Conservation (phyloP, 2,113 vertebrate species). For the Noctilio leporinus region DNA sequence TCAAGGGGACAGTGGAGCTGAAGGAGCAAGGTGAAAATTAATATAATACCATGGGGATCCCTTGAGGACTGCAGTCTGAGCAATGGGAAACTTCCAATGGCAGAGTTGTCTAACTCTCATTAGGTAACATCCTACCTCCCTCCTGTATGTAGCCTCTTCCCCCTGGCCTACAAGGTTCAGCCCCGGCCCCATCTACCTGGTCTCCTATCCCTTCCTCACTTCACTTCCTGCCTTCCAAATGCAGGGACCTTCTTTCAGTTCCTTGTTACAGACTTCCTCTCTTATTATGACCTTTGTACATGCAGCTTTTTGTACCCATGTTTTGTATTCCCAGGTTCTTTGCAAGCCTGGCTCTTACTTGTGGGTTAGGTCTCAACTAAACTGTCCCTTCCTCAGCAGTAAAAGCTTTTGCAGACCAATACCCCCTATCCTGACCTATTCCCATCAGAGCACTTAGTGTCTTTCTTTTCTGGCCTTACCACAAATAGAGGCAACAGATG, state of each 20-base stretch:
- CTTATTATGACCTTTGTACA: background rate
- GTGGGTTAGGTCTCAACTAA: background rate
- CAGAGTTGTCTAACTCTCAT: background rate
- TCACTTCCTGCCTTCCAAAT: background rate
- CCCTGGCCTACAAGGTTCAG: background rate
- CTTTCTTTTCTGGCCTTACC: background rate
- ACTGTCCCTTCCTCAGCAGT: background rate
- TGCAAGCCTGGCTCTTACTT: background rate
- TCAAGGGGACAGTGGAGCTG: background rate
- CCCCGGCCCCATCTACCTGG: background rate
- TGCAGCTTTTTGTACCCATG: background rate
- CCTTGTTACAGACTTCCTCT: background rate
- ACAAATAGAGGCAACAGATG: background rate
- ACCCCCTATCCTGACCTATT: background rate
- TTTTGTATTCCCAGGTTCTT: background rate
- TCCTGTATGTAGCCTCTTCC: background rate
- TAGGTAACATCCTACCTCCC: background rate
- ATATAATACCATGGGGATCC: background rate
- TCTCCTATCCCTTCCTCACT: background rate
- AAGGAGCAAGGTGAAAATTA: background rate
- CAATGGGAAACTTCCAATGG: no score
- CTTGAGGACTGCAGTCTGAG: background rate
- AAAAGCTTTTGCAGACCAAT: background rate
- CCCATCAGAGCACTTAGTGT: background rate
- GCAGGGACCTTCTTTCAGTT: background rate